These are phyloP conservation scores for Aleiodes testaceus DNA, from an alignment of 2,888 invertebrate species.

Conservation along the genomic window DNA sequence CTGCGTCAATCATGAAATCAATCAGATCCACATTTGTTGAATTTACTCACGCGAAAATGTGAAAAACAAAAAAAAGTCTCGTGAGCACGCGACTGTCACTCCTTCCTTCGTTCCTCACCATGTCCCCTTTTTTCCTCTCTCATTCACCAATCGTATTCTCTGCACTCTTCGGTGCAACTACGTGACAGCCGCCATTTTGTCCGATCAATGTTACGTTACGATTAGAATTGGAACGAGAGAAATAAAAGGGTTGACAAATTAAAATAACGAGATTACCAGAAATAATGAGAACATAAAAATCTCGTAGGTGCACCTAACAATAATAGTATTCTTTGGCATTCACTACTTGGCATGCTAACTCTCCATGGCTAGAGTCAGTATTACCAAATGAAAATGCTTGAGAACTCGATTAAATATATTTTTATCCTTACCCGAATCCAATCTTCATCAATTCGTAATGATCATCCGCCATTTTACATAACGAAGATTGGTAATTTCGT, in stretches of 20 bases:
- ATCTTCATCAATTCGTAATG: neutral
- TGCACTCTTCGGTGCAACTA: neutral
- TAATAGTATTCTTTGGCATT: no score
- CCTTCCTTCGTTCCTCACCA: conserved; percentile 1
- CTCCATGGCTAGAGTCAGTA: no score
- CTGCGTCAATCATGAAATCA: conserved; percentile 40
- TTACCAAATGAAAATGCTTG: no score
- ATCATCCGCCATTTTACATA: conserved; percentile 5
- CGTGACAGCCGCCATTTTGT: conserved; percentile 22
- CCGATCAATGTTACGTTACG: neutral
- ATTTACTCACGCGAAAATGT: conserved; percentile 43
- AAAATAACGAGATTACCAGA: no score
- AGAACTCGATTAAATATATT: no score
- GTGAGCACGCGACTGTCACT: conserved; percentile 34
- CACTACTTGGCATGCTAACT: no score
- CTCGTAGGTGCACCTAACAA: no score
- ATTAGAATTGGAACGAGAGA: neutral
- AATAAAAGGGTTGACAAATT: neutral
- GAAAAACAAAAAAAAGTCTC: conserved; percentile 12
- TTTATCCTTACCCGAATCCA: neutral
- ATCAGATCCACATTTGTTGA: conserved; percentile 44
- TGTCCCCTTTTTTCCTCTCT: conserved; percentile 2
- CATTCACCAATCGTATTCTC: conserved; percentile 4
- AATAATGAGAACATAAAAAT: no score
- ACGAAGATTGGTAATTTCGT: conserved; percentile 22